phyloP scores from a whole-genome alignment of 2,888 invertebrate genomes.

The Trichogramma evanescens region DNA sequence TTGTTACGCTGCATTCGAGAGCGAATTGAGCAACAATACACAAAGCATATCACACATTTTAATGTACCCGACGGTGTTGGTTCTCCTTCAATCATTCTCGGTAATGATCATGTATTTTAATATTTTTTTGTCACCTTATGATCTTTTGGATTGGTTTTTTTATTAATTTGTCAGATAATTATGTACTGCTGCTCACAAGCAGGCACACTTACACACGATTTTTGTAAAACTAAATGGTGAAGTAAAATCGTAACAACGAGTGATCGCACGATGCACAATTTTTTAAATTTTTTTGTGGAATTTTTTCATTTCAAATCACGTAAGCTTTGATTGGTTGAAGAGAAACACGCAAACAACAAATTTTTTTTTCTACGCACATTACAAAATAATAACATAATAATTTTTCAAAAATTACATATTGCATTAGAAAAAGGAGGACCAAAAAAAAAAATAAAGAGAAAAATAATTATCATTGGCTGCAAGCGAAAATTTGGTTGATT shows the following conservation, averaged over 20 bases:
- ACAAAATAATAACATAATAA: neutral
- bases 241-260: too few relatives aligned
- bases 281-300: conserved; percentile 1
- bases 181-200: too few relatives aligned
- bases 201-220: too few relatives aligned
- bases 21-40: conserved; percentile 11
- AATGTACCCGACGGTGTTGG: conserved; percentile 42
- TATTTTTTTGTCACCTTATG: too few relatives aligned
- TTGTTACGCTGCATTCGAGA: conserved; percentile 24
- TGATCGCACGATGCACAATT: too few relatives aligned
- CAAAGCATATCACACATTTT: conserved; percentile 34
- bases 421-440: conserved; percentile 11
- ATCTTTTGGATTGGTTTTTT: conserved; percentile 1
- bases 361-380: neutral
- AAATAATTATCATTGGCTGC: conserved; percentile 6
- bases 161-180: too few relatives aligned
- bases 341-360: too few relatives aligned
- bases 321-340: neutral
- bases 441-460: neutral
- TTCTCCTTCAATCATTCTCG: conserved; percentile 24
- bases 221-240: too few relatives aligned
- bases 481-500: neutral
- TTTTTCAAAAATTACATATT: neutral
- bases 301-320: conserved; percentile 3
- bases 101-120: too few relatives aligned